phyloP scores from a whole-genome alignment of 2,888 invertebrate species.

The Thyatira batis region DNA sequence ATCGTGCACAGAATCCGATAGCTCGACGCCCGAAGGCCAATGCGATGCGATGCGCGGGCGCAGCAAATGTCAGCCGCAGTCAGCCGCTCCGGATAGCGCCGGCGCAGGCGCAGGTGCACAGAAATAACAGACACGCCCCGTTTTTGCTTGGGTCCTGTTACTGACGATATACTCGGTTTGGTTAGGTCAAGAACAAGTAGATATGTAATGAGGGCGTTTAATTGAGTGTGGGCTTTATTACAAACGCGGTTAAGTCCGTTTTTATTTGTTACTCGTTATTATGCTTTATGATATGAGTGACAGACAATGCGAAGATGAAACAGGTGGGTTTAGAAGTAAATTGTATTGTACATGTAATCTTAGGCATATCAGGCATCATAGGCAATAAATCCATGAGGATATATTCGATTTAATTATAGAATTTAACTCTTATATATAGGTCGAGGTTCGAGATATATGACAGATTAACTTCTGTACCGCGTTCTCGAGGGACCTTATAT shows the following conservation, averaged over 20 bases:
- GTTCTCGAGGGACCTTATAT: too few species aligned
- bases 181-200: neutral
- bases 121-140: slow-evolving; percentile 35
- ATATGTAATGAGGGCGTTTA: neutral
- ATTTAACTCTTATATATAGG: too few species aligned
- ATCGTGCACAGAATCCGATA: slow-evolving; percentile 28
- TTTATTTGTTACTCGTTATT: too few species aligned
- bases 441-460: too few species aligned
- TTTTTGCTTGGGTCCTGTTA: slow-evolving; percentile 13
- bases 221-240: neutral
- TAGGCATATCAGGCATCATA: too few species aligned
- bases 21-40: slow-evolving; percentile 34
- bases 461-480: too few species aligned
- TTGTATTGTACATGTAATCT: too few species aligned
- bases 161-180: neutral
- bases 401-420: too few species aligned
- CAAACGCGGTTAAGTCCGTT: neutral
- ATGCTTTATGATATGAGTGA: too few species aligned
- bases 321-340: too few species aligned
- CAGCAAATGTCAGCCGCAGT: slow-evolving; percentile 42
- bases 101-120: slow-evolving; percentile 30
- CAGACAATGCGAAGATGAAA: too few species aligned
- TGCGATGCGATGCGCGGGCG: slow-evolving; percentile 24
- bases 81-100: slow-evolving; percentile 11
- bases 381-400: too few species aligned